phyloP scores from a whole-genome alignment of 1,140 invertebrate genomes.

The Megalopta genalis region DNA sequence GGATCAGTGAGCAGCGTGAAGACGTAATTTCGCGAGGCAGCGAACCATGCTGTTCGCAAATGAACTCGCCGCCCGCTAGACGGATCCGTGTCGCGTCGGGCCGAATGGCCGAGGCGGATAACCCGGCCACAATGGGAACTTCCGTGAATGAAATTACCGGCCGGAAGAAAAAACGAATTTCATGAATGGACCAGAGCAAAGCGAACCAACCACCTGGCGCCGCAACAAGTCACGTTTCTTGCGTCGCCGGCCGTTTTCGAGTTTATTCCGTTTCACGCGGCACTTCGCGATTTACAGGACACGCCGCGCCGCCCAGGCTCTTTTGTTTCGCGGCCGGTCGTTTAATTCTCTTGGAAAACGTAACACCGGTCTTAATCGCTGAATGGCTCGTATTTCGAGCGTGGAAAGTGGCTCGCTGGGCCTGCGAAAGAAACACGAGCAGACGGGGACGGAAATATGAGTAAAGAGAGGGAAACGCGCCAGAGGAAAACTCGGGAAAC shows the following conservation, averaged over 20 bases:
- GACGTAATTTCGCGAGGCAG: slow-evolving; percentile 59
- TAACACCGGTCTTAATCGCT: no score
- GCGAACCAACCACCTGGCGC: slow-evolving; percentile 1
- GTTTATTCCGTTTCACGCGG: neutral
- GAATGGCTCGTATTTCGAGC: no score
- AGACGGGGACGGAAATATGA: no score
- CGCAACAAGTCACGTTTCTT: slow-evolving; percentile 4
- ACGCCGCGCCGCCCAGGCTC: no score
- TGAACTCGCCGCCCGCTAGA: slow-evolving; percentile 28
- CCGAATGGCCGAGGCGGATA: slow-evolving; percentile 39
- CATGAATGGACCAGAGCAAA: slow-evolving; percentile 30
- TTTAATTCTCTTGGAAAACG: no score
- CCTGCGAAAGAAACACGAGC: no score
- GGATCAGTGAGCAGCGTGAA: slow-evolving; percentile 27
- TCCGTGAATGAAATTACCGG: slow-evolving; percentile 19
- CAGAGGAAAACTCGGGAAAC: no score
- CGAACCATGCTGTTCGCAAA: slow-evolving; percentile 39
- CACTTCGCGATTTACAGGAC: no score
- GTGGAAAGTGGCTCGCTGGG: no score
- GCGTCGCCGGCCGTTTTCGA: neutral
- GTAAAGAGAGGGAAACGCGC: no score
- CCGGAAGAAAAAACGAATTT: neutral
- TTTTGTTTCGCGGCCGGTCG: no score
- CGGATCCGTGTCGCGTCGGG: slow-evolving; percentile 15
- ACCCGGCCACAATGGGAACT: slow-evolving; percentile 35